Evolutionary conservation across 2,888 invertebrate species (phyloP).

Genomic region (Plagodis dolabraria): DNA sequence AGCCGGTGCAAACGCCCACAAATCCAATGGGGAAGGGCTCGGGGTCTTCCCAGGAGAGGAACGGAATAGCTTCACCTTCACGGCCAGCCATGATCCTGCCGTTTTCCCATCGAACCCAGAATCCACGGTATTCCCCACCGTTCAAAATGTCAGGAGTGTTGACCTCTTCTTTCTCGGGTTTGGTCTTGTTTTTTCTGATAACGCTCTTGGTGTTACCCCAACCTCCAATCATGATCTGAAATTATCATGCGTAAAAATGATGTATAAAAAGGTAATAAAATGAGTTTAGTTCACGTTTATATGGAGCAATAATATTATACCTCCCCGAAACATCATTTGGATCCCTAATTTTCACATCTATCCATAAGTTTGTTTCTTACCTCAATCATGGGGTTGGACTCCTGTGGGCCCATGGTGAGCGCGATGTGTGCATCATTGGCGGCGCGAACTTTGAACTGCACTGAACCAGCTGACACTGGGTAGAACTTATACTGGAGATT

Average conservation of each 20-base stretch:
- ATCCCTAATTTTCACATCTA: no score
- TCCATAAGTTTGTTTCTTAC: slow-evolving; percentile 51
- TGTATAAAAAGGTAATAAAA: neutral
- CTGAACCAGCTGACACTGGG: slow-evolving; percentile 87
- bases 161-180: slow-evolving; percentile 89
- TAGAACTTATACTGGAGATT: slow-evolving; percentile 93
- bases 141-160: slow-evolving; percentile 90
- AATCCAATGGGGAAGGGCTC: slow-evolving; percentile 89
- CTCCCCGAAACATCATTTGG: neutral
- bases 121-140: slow-evolving; percentile 90
- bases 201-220: slow-evolving; percentile 94
- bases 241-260: slow-evolving; percentile 1
- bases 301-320: neutral
- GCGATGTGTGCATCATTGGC: slow-evolving; percentile 94
- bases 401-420: slow-evolving; percentile 88
- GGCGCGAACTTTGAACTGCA: slow-evolving; percentile 92
- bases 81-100: slow-evolving; percentile 89
- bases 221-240: slow-evolving; percentile 92
- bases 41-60: slow-evolving; percentile 89
- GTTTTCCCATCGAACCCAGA: slow-evolving; percentile 93
- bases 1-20: slow-evolving; percentile 94
- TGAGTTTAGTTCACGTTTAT: neutral
- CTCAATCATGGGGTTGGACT: slow-evolving; percentile 92
- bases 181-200: slow-evolving; percentile 90
- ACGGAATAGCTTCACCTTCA: slow-evolving; percentile 89